These are phyloP conservation scores for Argyra leucocephala DNA, from an alignment of 2,888 invertebrate species.

Conservation along the genomic window DNA sequence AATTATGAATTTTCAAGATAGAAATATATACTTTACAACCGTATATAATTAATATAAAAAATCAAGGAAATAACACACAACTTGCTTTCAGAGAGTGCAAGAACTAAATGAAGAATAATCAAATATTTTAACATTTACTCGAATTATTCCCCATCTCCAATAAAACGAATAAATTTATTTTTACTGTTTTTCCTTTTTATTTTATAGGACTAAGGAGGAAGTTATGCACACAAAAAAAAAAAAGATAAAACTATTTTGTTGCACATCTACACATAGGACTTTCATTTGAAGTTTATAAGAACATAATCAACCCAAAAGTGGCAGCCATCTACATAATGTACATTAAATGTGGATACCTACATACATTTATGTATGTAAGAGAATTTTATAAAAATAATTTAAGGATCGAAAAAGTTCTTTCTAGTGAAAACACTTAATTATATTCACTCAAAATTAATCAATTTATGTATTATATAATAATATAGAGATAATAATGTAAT, in stretches of 20 bases:
- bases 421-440: no score
- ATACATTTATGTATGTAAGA: no score
- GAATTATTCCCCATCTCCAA: conserved; percentile 31
- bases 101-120: conserved; percentile 41
- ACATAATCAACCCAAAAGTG: no score
- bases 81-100: conserved; percentile 45
- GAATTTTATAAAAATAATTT: no score
- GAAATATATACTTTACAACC: background rate
- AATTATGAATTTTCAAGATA: no score
- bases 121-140: conserved; percentile 20
- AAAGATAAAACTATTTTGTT: background rate
- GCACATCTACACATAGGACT: background rate
- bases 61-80: conserved; percentile 39
- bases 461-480: no score
- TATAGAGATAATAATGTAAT: no score
- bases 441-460: no score
- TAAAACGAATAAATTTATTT: conserved; percentile 28
- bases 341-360: no score
- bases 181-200: conserved; percentile 14
- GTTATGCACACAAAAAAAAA: background rate
- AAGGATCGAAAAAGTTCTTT: no score
- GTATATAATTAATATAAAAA: background rate
- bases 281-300: no score
- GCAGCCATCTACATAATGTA: no score
- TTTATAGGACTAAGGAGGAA: conserved; percentile 15